Base-by-base conservation (phyloP, 2,797 vertebrate species). In the Cryptoblepharus egeriae region DNA sequence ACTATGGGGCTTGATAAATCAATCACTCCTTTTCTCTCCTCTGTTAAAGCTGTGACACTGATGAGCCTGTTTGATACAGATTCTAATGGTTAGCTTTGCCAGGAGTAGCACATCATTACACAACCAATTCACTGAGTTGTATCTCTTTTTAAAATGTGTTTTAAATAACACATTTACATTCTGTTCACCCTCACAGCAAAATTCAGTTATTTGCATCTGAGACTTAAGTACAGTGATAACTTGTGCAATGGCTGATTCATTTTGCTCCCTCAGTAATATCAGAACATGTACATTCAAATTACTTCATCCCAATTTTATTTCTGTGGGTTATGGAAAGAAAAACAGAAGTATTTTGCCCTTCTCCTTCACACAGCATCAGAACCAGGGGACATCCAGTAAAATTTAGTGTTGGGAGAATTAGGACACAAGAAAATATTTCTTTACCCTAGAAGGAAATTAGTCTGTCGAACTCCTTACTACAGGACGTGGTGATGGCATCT, bases 61-160 rank as follows among this genome's bases (percentile, higher is more conserved):
- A 13, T 70, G 8, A 70, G 12, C 4, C 1, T 0, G 0, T 0
- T 2, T 0, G 28, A 0, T 28, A 1, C n/a, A 11, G 0, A 58
- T 85, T 5, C 64, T 6, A 0, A 81, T 20, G 0, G 0, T 55
- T n/a, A 2, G 0, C 16, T 58, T 79, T 85, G 2, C 28, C 8
- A 2, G 37, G n/a, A 63, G 60, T 9, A 3, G 12, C 0, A 0
- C 58, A 1, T 7, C 2, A 0, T 77, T 39, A 4, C 0, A 0
- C 0, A 22, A 45, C 42, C 63, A 0, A 65, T 55, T 26, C 37
- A 6, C 57, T 76, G 80, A 39, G 42, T 32, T 55, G 49, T 61
- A 8, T 1, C 2, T 39, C 0, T 0, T 30, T 0, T 1, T 13
- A 0, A 61, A 68, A 0, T 0, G 0, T 1, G 61, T 0, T 65